Evolutionary conservation across 2,113 vertebrate genomes (phyloP).

Genomic region (Empidonax traillii): DNA sequence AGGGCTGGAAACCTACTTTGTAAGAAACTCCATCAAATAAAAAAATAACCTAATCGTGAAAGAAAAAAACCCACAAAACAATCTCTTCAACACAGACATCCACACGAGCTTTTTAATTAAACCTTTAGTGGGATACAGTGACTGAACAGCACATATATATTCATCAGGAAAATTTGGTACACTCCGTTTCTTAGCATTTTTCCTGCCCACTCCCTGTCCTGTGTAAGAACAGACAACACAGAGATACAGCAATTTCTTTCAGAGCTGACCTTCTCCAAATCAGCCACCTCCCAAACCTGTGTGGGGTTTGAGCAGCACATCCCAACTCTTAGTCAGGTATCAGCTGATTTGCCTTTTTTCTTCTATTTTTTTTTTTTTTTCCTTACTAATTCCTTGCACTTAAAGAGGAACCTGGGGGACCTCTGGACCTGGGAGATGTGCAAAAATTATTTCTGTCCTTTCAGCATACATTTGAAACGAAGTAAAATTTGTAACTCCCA

Average conservation of each 20-base stretch:
- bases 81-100: background rate
- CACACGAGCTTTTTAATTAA: background rate
- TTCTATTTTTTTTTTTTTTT: background rate
- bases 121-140: background rate
- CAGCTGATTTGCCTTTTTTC: background rate
- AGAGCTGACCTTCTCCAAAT: background rate
- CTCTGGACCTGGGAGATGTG: background rate
- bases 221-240: background rate
- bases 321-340: background rate
- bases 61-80: background rate
- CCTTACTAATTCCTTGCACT: background rate
- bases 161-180: background rate
- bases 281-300: background rate
- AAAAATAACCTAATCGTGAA: background rate
- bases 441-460: background rate
- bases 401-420: background rate
- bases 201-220: background rate
- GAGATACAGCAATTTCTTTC: background rate
- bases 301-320: background rate
- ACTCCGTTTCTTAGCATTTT: background rate
- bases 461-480: background rate
- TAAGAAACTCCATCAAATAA: background rate
- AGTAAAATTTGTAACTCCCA: background rate
- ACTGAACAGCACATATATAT: background rate
- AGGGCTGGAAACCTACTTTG: background rate